phyloP scores from a whole-genome alignment of 1,140 invertebrate species.

The Aethina tumida region DNA sequence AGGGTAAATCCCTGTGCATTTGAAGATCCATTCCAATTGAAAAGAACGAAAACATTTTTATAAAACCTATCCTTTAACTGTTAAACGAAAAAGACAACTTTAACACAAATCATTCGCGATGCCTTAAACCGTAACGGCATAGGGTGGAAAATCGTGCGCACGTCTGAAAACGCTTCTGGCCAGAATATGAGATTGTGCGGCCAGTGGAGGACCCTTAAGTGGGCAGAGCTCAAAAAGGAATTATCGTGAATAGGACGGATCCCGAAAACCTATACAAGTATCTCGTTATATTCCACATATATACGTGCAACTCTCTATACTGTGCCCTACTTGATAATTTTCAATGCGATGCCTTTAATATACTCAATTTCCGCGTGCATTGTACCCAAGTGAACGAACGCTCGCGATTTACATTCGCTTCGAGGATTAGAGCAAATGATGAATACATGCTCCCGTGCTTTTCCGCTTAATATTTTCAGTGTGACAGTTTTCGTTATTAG shows the following conservation, averaged over 20 bases:
- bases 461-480: too few relatives aligned
- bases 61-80: conserved; percentile 11
- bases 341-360: too few relatives aligned
- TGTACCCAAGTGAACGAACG: too few relatives aligned
- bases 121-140: conserved; percentile 1
- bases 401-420: too few relatives aligned
- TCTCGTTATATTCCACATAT: too few relatives aligned
- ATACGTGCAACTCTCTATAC: too few relatives aligned
- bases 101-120: conserved; percentile 1
- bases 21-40: not conserved
- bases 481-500: too few relatives aligned
- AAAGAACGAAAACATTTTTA: conserved; percentile 8
- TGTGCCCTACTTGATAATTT: too few relatives aligned
- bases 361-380: too few relatives aligned
- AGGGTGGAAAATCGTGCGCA: conserved; percentile 3
- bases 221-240: conserved; percentile 12
- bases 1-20: too few relatives aligned
- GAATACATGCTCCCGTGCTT: too few relatives aligned
- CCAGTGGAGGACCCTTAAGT: conserved; percentile 14
- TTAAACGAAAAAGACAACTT: conserved; percentile 17
- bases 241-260: conserved; percentile 19
- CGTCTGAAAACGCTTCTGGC: conserved; percentile 5
- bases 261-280: conserved; percentile 21
- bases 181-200: conserved; percentile 11
- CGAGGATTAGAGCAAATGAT: too few relatives aligned